phyloP scores from a whole-genome alignment of 2,113 vertebrate genomes.

The Chelonoidis abingdonii region DNA sequence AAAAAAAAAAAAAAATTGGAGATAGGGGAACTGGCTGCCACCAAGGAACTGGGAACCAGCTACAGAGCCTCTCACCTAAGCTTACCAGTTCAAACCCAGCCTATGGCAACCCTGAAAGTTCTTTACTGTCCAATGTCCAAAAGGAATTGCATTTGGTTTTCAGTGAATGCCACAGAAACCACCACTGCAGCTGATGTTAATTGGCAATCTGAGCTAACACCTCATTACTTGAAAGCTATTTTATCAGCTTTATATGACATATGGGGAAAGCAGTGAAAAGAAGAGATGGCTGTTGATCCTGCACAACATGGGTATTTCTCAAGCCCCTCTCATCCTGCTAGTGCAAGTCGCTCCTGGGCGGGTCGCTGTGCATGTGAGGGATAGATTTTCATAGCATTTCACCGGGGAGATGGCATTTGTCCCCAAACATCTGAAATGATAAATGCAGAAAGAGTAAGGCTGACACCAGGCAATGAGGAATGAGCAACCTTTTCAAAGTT shows the following conservation, averaged over 20 bases:
- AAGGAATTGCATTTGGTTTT: background rate
- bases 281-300: background rate
- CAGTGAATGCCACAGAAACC: background rate
- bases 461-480: background rate
- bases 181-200: background rate
- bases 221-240: background rate
- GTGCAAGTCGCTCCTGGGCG: background rate
- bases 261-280: background rate
- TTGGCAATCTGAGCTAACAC: background rate
- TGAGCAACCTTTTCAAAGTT: background rate
- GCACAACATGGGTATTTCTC: background rate
- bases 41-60: background rate
- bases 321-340: background rate
- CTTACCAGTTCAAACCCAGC: background rate
- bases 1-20: background rate
- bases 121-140: background rate
- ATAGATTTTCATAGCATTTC: no score
- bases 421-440: no score
- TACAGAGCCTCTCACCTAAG: background rate
- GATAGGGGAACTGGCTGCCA: background rate
- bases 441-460: no score
- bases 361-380: background rate
- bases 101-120: background rate
- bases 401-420: no score
- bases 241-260: background rate